Evolutionary conservation across 2,888 invertebrate genomes (phyloP).

Genomic region (Drosophila basisetae): DNA sequence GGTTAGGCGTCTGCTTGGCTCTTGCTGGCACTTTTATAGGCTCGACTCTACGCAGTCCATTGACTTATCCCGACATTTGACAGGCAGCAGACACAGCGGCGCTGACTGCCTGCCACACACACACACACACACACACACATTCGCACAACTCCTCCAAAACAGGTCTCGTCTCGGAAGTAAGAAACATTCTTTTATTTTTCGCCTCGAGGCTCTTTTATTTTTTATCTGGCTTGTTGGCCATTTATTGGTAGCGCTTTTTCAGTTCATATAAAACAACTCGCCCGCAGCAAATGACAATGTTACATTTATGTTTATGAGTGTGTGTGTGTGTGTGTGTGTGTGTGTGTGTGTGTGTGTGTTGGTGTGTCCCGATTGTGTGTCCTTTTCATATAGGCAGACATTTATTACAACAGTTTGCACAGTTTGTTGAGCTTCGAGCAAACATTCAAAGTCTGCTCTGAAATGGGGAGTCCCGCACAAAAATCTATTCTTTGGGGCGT

Average conservation of each 20-base stretch:
- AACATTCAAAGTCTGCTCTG: conserved; percentile 31
- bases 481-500: neutral
- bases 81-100: conserved; percentile 63
- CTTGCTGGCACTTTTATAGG: conserved; percentile 8
- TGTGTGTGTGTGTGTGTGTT: conserved; percentile 11
- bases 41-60: conserved; percentile 35
- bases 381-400: conserved; percentile 48
- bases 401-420: conserved; percentile 67
- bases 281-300: conserved; percentile 29
- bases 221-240: conserved; percentile 17
- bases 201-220: neutral
- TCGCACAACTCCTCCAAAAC: neutral
- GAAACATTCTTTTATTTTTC: conserved; percentile 29
- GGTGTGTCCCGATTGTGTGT: conserved; percentile 1
- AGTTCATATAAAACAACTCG: conserved; percentile 53
- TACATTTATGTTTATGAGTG: conserved; percentile 22
- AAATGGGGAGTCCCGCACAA: conserved; percentile 21
- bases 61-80: conserved; percentile 53
- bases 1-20: conserved; percentile 44
- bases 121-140: neutral
- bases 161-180: conserved; percentile 19
- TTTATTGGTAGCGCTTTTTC: conserved; percentile 27
- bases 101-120: conserved; percentile 41
- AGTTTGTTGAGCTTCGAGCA: conserved; percentile 59
- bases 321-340: conserved; percentile 14